Percentiles rank a stretch among this genome's conserved stretches.
Evolutionary conservation across 2,888 invertebrate genomes (phyloP).

Genomic region (Sussaba pulchella): DNA sequence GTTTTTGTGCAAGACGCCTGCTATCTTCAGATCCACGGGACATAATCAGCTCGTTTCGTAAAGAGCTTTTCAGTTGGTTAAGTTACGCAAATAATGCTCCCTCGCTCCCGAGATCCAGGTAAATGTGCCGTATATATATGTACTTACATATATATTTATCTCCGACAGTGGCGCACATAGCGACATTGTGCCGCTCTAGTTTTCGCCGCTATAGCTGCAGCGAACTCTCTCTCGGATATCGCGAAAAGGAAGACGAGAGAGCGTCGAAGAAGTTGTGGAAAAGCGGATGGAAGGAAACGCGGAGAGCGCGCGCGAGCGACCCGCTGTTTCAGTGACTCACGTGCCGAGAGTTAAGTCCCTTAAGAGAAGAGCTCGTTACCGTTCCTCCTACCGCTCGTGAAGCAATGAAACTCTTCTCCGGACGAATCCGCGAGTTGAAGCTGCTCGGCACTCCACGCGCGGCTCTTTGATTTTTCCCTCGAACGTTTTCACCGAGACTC

Average conservation of each 20-base stretch:
- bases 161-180: conserved; percentile 11
- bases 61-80: conserved; percentile 34
- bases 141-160: too few species aligned
- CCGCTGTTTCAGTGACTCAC: conserved; percentile 54
- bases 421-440: conserved; percentile 11
- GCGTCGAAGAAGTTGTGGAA: not conserved
- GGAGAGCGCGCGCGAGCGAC: conserved; percentile 23
- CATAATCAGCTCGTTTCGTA: conserved; percentile 22
- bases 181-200: conserved; percentile 13
- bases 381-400: conserved; percentile 25
- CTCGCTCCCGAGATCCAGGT: not conserved
- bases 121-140: not conserved
- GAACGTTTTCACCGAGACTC: conserved; percentile 51
- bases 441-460: conserved; percentile 5
- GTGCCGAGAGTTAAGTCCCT: conserved; percentile 59
- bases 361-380: conserved; percentile 61
- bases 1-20: not conserved
- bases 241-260: conserved; percentile 12
- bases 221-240: not conserved
- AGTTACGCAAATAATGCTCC: conserved; percentile 19
- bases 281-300: conserved; percentile 2
- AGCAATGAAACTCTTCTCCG: conserved; percentile 6
- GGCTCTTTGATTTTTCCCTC: conserved; percentile 50
- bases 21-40: not conserved
- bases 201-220: conserved; percentile 15